Base-by-base conservation (phyloP, 2,888 invertebrate genomes). In the Epistrophe grossulariae region DNA sequence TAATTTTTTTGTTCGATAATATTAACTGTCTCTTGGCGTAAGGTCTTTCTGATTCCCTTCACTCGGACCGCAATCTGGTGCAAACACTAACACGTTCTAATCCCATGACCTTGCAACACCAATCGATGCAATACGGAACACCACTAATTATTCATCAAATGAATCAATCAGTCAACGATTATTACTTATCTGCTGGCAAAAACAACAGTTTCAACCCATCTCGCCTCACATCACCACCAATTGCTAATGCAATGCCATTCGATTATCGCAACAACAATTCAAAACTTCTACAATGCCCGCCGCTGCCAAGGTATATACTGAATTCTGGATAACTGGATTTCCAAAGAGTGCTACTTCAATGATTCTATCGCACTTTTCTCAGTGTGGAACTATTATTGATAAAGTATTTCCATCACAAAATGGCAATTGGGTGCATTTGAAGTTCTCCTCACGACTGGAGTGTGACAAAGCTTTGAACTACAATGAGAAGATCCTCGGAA, bases 381-480 rank as follows among this genome's bases (percentile, higher is more conserved):
- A 95, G 90, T 98, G 95, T 93, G 98, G 98, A 81, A 96, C 95
- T 84, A 96, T 98, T 89, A 92, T 96, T 76, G 96, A 96, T 92
- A 97, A 96, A 92, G 96, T 95, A 89, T 95, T 96, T 83, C 95
- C 97, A 0, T 94, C 96, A 0, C 95, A 97, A 92, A 91, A 91
- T 72, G 98, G 98, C 28, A 99, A 99, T 93, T 99, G 98, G 98
- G 96, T 99, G 88, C 97, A 99, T 92, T 92, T 99, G 0, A 96
- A 97, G 89, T 99, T 96, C 91, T 95, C 96, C 2, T 96, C 96
- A 0, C 94, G 95, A 48, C 95, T 97, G 19, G 99, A 99, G 92
- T 98, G 98, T 31, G 96, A 97, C 89, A 96, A 97, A 90, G 98
- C 99, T 0, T 91, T 99, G 24, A 95, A 96, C 9, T 95, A 97